Evolutionary conservation across 2,888 invertebrate genomes (phyloP), one percentile per base, ranked within the genome.

Genomic region (Seira ritae): DNA sequence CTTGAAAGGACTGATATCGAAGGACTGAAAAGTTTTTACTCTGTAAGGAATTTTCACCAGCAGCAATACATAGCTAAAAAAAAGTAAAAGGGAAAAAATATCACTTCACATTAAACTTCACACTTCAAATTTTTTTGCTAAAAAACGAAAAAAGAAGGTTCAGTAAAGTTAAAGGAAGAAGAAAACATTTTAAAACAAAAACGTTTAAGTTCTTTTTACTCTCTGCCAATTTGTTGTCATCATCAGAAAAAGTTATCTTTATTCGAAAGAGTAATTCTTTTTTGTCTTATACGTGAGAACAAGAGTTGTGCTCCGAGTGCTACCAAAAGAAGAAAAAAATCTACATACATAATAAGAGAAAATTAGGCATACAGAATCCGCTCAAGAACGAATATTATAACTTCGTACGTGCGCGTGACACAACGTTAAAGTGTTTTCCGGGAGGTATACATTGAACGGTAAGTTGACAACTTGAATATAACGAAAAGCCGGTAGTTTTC

Each of bases 1-100:
- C 82, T 55, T 82, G 82, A 82, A 82, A 82, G 82, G 82, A 82
- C 82, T 82, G 82, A 82, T 77, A 72, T 62, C 22, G 82, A 82
- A 76, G 82, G 82, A 82, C 82, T 82, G 82, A 82, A 77, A 76
- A 82, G 77, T 66, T 55, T 55, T 55, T 77, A 82, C 66, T 23
- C 20, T 82, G 74, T 81, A 81, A 82, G 82, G 77, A 73, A 55
- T 55, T 71, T 82, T 72, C 82, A 82, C 82, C 77, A 77, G 72
- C 76, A 77, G 77, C 82, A 82, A 77, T 77, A 31, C 31, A 31
- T 31, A 82, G 76, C 72, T 75, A 82, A 73, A 55, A 55, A 17
- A 17, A 2, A 31, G 31, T 42, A 55, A 55, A n/a, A 55, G n/a
- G 31, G 31, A 31, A 55, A 2, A 55, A 73, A 79, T 77, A 82